Base-by-base conservation (phyloP, 2,888 invertebrate genomes). In the Amiota communis region DNA sequence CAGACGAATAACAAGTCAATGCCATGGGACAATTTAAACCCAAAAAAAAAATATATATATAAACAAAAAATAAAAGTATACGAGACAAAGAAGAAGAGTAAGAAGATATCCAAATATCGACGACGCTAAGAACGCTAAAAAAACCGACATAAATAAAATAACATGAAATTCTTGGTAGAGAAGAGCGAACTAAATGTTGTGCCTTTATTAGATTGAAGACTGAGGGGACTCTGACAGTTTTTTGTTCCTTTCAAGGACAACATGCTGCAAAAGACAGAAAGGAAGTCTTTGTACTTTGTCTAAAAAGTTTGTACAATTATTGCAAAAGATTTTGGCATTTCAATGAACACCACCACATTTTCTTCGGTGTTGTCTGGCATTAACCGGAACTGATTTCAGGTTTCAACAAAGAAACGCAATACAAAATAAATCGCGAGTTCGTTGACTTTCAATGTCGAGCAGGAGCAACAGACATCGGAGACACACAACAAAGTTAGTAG, bases 1-100 rank as follows among this genome's bases (percentile, higher is more conserved):
- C 76, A 79, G 80, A 78, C 78, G 36, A 36, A 6, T 36, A 36
- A 6, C 36, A 75, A 79, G 79, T 78, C 79, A 79, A 79, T 79
- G 79, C 78, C 79, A 79, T 51, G 46, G 59, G 56, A 59, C 13
- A 15, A 56, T 13, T 36, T 36, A 56, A 71, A 71, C 61, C 51
- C 48, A 59, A 23, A 51, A 63, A 57, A 2, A 23, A 70, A 36
- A 48, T n/a, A 53, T 57, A n/a, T n/a, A 68, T 49, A 53, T 57
- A 69, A 49, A 13, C 17, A 56, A 56, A 69, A 70, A 65, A 56
- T 64, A 70, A 17, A 70, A 47, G 46, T 61, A 46, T 65, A 36
- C 67, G 9, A 68, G 48, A 23, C 47, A 49, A 65, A 65, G 17
- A 65, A 47, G 9, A 65, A 15, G 15, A 8, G 65, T 11, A 9